Conservation (phyloP, 2,113 vertebrate genomes). For the Craseonycteris thonglongyai region DNA sequence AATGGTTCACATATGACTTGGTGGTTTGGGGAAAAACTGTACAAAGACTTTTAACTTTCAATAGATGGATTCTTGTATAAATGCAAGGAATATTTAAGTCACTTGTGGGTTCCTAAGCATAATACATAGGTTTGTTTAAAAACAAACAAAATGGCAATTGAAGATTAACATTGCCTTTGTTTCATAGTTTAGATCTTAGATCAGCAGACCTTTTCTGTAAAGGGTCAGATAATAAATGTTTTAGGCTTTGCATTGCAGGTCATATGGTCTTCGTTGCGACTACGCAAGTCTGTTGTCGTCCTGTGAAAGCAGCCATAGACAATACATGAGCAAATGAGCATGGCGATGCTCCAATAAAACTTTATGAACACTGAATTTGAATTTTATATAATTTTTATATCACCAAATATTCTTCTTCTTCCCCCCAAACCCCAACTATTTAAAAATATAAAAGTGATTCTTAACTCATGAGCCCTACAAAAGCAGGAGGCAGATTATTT, state of each 20-base stretch:
- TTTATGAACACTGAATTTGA: background rate
- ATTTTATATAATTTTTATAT: background rate
- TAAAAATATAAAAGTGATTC: background rate
- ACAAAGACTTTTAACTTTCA: background rate
- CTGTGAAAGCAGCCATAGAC: background rate
- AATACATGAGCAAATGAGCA: background rate
- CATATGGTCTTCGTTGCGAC: background rate
- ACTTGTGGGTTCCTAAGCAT: background rate
- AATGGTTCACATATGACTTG: slow-evolving; percentile 7
- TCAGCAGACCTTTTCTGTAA: slow-evolving; percentile 14
- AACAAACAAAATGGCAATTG: background rate
- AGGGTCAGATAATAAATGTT: background rate
- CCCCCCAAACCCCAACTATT: background rate
- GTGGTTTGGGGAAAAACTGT: background rate
- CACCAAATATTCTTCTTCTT: background rate
- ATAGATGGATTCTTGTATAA: background rate
- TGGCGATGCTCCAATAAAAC: background rate
- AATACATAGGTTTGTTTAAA: background rate
- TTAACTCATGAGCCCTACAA: background rate
- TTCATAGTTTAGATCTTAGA: background rate
- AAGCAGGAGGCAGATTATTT: background rate
- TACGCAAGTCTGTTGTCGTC: background rate
- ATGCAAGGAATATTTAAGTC: background rate
- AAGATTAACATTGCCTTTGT: background rate
- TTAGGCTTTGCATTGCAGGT: background rate